Evolutionary conservation across 2,888 invertebrate genomes (phyloP), one percentile per base, ranked within the genome.

Genomic region (Steromphala cineraria): DNA sequence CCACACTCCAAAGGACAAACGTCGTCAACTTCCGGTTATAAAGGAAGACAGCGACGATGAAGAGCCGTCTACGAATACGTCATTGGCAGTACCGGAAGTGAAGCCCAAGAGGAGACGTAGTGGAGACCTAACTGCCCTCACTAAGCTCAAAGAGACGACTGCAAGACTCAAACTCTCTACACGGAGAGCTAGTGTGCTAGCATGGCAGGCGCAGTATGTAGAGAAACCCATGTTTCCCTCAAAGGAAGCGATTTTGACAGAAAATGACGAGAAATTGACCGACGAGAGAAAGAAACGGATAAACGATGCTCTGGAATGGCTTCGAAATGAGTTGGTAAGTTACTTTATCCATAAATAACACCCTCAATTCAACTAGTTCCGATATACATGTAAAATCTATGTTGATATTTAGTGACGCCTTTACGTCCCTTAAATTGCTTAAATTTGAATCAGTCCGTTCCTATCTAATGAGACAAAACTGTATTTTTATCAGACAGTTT

Each of bases 291-390:
- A 87, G 75, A 82, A 86, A 21, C 81, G 84, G 62, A 89, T 91
- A 74, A 85, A 90, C 80, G 85, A 86, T 53, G 88, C 89, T 0
- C 76, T 91, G 46, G 87, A 82, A 13, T 90, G 90, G 90, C 76
- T 91, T 7, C 81, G 85, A 79, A 83, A 83, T 5, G 90, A 90
- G 83, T 80, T 91, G 84, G 90, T 91, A 83, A 84, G 89, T 85
- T 36, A 7, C 36, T 36, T 4, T 36, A n/a, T n/a, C n/a, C n/a
- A n/a, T n/a, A n/a, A n/a, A n/a, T n/a, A n/a, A n/a, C n/a, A n/a
- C n/a, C n/a, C n/a, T n/a, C n/a, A n/a, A n/a, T 36, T 4, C 2
- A 36, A 36, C 7, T 4, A 36, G 36, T 36, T 36, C 36, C 36
- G 7, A 36, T 2, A 36, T 2, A 4, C 36, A 36, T 2, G 36